Percentiles rank a stretch among this genome's conserved stretches.
Conservation (phyloP, 2,113 vertebrate genomes). For the Gallinago jamesoni region DNA sequence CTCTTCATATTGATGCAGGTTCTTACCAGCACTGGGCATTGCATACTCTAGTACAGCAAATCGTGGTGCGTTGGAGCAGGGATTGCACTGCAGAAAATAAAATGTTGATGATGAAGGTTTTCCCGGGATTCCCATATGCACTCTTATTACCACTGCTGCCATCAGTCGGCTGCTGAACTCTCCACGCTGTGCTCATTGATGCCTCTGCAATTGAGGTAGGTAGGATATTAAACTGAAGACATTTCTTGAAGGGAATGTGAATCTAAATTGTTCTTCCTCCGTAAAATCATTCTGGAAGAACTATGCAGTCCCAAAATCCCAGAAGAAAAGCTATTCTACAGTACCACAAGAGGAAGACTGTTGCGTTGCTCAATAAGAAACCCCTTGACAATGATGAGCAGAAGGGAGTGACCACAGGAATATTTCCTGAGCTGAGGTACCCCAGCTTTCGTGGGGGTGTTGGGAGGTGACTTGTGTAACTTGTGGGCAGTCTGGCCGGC, state of each 20-base stretch:
- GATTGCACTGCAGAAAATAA: constrained; percentile 18
- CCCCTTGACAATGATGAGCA: background rate
- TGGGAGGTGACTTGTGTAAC: constrained; percentile 26
- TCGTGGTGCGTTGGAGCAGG: background rate
- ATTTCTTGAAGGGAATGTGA: background rate
- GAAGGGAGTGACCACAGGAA: background rate
- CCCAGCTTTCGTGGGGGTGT: background rate
- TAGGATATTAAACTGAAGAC: background rate
- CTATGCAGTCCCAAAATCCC: background rate
- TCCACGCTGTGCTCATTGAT: background rate
- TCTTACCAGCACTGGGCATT: background rate
- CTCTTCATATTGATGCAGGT: background rate
- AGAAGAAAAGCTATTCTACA: background rate
- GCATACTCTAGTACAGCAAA: background rate
- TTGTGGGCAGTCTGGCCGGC: background rate
- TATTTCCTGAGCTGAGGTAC: background rate
- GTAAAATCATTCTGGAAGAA: background rate
- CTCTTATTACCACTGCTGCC: constrained; percentile 3
- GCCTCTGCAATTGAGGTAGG: background rate
- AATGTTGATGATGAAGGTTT: constrained; percentile 16
- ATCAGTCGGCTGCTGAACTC: background rate
- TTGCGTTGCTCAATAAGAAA: background rate
- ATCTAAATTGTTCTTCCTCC: background rate
- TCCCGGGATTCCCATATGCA: background rate
- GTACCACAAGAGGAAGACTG: background rate